These are phyloP conservation scores for Myodes glareolus DNA, from an alignment of 2,113 vertebrate species.

Conservation along the genomic window DNA sequence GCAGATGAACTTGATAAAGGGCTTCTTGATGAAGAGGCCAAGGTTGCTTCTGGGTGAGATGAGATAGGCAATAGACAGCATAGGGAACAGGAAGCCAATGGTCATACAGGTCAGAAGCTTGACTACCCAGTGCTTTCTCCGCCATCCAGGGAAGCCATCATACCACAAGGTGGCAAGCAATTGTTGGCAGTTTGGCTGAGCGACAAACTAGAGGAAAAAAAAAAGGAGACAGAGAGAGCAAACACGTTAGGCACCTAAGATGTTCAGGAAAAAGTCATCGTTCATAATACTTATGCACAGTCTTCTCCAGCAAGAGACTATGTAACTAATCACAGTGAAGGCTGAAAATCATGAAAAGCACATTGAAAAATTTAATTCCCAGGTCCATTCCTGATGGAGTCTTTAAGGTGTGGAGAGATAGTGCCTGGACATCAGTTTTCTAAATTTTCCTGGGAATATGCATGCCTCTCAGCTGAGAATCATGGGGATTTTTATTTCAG, in stretches of 20 bases:
- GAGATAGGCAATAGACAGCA: slow-evolving; percentile 95
- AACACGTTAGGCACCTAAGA: slow-evolving; percentile 41
- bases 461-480: neutral
- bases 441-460: slow-evolving; percentile 3
- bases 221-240: neutral
- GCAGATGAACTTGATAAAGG: slow-evolving; percentile 99
- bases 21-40: slow-evolving; percentile 97
- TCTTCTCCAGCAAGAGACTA: neutral
- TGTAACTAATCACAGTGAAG: neutral
- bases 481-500: slow-evolving; percentile 30
- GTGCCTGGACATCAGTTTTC: neutral
- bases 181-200: slow-evolving; percentile 99
- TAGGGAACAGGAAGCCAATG: slow-evolving; percentile 95
- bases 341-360: neutral
- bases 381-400: neutral
- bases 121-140: slow-evolving; percentile 96
- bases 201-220: slow-evolving; percentile 91
- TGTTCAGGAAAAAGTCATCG: neutral
- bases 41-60: slow-evolving; percentile 95
- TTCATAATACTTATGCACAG: neutral
- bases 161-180: slow-evolving; percentile 98
- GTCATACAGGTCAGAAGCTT: slow-evolving; percentile 97
- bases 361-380: neutral
- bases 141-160: slow-evolving; percentile 97
- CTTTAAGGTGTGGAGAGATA: neutral